Evolutionary conservation across 1,140 invertebrate genomes (phyloP).

Genomic region (Carposina sasakii): DNA sequence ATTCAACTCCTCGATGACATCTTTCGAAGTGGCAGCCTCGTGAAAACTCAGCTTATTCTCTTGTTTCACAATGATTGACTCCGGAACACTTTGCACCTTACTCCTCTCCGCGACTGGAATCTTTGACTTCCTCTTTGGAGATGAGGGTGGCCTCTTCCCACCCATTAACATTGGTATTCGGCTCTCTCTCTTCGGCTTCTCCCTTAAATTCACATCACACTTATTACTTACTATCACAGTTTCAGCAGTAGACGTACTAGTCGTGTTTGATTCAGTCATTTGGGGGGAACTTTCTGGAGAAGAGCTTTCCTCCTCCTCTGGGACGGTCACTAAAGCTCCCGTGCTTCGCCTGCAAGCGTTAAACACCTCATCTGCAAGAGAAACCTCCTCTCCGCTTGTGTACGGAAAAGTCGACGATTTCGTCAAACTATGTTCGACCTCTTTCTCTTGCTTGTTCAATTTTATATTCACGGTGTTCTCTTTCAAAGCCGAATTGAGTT

Average conservation of each 20-base stretch:
- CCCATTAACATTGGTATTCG: conserved; percentile 63
- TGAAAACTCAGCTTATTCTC: conserved; percentile 77
- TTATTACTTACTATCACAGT: conserved; percentile 74
- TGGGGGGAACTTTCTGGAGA: conserved; percentile 67
- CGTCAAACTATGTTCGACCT: conserved; percentile 32
- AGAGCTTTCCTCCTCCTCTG: conserved; percentile 75
- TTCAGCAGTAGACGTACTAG: conserved; percentile 77
- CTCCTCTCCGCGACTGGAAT: conserved; percentile 49
- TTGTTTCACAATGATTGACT: conserved; percentile 62
- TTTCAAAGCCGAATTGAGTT: conserved; percentile 54
- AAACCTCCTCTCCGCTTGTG: conserved; percentile 46
- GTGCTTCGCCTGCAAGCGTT: conserved; percentile 59
- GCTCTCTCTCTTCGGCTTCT: conserved; percentile 50
- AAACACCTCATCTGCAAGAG: conserved; percentile 63
- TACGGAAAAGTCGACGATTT: conserved; percentile 57
- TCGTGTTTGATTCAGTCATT: conserved; percentile 78
- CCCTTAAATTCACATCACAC: conserved; percentile 45
- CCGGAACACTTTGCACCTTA: conserved; percentile 25
- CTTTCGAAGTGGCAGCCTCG: conserved; percentile 81
- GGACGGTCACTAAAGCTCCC: conserved; percentile 73
- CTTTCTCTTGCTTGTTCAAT: conserved; percentile 42
- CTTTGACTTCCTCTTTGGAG: conserved; percentile 51
- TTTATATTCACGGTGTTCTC: conserved; percentile 60
- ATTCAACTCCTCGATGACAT: conserved; percentile 84
- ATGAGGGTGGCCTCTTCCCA: conserved; percentile 55